Evolutionary conservation across 2,888 invertebrate genomes (phyloP), one percentile per base, ranked within the genome.

Genomic region (Rugalucina vietnamica): DNA sequence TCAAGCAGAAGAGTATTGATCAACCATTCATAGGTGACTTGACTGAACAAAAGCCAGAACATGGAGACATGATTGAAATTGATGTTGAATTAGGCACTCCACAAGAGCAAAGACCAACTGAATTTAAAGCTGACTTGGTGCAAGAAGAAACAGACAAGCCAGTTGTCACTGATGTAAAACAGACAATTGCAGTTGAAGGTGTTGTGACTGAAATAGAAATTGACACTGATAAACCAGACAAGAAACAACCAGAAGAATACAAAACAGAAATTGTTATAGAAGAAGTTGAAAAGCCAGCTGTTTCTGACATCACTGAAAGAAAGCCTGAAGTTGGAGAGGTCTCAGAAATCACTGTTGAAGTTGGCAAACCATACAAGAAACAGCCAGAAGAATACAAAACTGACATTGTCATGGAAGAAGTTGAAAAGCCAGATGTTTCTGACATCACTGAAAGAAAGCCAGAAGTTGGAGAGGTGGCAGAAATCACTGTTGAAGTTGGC

Each of bases 321-420:
- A 76, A 79, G 70, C 77, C 81, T 21, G 83, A 76, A 29, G 50
- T 57, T 27, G 76, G 65, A 12, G 71, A 65, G 36, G 69, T 84
- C 21, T 75, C 79, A 69, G 79, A 81, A 73, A 57, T 81, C n/a
- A 57, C 24, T 24, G 60, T 79, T 24, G 84, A 77, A 71, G 73
- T 80, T 27, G 77, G 60, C 76, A 70, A 70, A 21, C 69, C 77
- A 27, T 57, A 72, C 8, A 37, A 74, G 70, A 73, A 79, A 37
- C 76, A 74, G 76, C 79, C 83, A 43, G 85, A 81, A 32, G 82
- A 86, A 76, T 86, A 81, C 57, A 82, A 86, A 76, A 77, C 75
- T 27, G 84, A 79, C 65, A 54, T 85, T 78, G 57, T 83, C 10
- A 72, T 78, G 39, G 84, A 86, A 57, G 74, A 57, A n/a, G 49